Percentiles rank a stretch among this genome's conserved stretches.
Evolutionary conservation across 1,140 invertebrate species (phyloP).

Genomic region (Pomacea maculata): DNA sequence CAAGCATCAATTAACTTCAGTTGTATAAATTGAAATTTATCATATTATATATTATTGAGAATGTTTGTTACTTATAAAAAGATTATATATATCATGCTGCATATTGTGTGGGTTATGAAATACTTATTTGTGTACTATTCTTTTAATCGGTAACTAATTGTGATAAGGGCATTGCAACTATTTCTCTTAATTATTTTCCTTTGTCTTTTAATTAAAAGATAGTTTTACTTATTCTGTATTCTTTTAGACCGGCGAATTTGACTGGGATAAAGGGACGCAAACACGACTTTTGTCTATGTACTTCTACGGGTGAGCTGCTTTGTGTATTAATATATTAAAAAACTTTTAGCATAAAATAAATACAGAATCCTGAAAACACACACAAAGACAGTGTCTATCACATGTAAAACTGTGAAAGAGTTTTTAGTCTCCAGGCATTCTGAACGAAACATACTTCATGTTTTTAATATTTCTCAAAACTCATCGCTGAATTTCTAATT

Average conservation of each 20-base stretch:
- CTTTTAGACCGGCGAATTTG: not conserved
- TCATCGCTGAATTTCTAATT: not conserved
- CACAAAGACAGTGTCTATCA: not conserved
- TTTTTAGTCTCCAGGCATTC: not conserved
- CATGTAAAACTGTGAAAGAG: not conserved
- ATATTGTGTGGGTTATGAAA: no score
- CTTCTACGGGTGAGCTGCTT: conserved; percentile 5
- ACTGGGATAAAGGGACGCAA: conserved; percentile 10
- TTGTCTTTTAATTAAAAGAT: no score
- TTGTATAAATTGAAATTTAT: no score
- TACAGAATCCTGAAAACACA: not conserved
- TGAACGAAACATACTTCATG: not conserved
- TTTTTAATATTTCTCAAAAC: no score
- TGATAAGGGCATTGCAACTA: no score
- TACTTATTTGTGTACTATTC: no score
- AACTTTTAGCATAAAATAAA: not conserved
- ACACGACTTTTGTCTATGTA: conserved; percentile 12
- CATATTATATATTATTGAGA: no score
- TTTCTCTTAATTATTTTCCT: no score
- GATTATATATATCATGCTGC: no score
- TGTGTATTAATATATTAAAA: not conserved
- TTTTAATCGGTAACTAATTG: no score
- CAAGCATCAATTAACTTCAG: no score
- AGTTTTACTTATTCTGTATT: not conserved
- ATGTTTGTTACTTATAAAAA: no score